Evolutionary conservation across 2,113 vertebrate genomes (phyloP), one percentile per base, ranked within the genome.

Genomic region (Nycticryphes semicollaris): DNA sequence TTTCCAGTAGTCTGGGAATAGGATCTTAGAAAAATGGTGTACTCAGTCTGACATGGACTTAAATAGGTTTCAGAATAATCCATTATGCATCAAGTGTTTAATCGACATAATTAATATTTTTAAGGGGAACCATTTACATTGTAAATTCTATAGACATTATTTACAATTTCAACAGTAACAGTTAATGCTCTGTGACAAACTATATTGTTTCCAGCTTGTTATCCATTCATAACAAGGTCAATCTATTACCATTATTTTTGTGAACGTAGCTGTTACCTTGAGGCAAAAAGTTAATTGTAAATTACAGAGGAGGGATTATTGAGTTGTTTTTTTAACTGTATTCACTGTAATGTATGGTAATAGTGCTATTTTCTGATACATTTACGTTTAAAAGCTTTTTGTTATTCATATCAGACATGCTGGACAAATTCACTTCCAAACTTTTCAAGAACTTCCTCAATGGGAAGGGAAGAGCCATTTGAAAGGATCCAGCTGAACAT

Each of bases 101-200:
- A 97, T 93, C 20, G 68, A 93, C 95, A 97, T 96, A 97, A 97
- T 97, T 97, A 97, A 97, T 97, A 97, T 97, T 97, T 97, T 97
- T 97, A 96, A 97, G 93, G 95, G 85, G 87, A 96, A 81, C 74
- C 80, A 78, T 82, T 97, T 96, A 96, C 92, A 69, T 68, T 87
- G 74, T 48, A 93, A 75, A 80, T 91, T 94, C 93, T 83, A 43
- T 92, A 89, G 95, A 90, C 92, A 89, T 96, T 96, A 97, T 97
- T 97, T 96, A 94, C 93, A 94, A 95, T 97, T 96, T 93, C 96
- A 97, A 94, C 94, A 93, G 70, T 95, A 95, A 96, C 85, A 96
- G 96, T 97, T 97, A 97, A 97, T 97, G 96, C 96, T 96, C 95
- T 97, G 97, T 97, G 97, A 97, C 97, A 97, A 97, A 97, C 93